Percentiles rank a stretch among this genome's conserved stretches.
These are phyloP conservation scores for Pyrochroa serraticornis DNA, from an alignment of 2,888 invertebrate genomes.

Conservation along the genomic window DNA sequence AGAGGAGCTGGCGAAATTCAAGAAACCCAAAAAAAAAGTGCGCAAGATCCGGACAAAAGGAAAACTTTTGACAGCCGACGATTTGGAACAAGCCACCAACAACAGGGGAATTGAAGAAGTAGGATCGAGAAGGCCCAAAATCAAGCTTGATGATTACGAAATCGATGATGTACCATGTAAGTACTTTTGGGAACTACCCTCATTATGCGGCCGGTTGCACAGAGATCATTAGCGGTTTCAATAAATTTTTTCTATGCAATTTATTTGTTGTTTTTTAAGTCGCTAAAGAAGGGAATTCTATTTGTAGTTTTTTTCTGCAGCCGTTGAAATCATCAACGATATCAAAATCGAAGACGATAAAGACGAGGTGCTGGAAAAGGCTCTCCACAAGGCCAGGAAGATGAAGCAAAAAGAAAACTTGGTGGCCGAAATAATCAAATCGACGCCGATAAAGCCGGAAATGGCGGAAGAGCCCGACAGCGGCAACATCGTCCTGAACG, in stretches of 20 bases:
- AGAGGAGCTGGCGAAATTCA: slow-evolving; percentile 87
- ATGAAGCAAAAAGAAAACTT: slow-evolving; percentile 62
- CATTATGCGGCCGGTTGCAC: too few species aligned
- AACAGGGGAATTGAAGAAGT: slow-evolving; percentile 46
- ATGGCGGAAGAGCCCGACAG: slow-evolving; percentile 48
- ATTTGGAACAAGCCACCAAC: slow-evolving; percentile 60
- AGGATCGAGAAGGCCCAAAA: slow-evolving; percentile 46
- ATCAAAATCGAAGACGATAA: slow-evolving; percentile 67
- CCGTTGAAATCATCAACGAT: slow-evolving; percentile 48
- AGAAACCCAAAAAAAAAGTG: slow-evolving; percentile 82
- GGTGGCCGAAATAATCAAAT: slow-evolving; percentile 46
- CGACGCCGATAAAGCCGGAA: slow-evolving; percentile 52
- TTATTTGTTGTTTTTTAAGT: too few species aligned
- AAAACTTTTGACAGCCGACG: slow-evolving; percentile 73
- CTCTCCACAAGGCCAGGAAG: slow-evolving; percentile 64
- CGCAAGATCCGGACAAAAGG: slow-evolving; percentile 70
- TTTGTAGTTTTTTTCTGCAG: slow-evolving; percentile 49
- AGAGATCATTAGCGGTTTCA: background rate
- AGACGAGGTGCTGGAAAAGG: slow-evolving; percentile 62
- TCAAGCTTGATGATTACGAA: slow-evolving; percentile 52
- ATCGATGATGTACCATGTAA: slow-evolving; percentile 71
- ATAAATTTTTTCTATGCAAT: background rate
- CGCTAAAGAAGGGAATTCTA: too few species aligned
- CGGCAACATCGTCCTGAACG: slow-evolving; percentile 80
- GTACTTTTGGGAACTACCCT: slow-evolving; percentile 16